Percentiles rank a stretch among this genome's conserved stretches.
Conservation (phyloP, 2,113 vertebrate genomes). For the Rana temporaria region DNA sequence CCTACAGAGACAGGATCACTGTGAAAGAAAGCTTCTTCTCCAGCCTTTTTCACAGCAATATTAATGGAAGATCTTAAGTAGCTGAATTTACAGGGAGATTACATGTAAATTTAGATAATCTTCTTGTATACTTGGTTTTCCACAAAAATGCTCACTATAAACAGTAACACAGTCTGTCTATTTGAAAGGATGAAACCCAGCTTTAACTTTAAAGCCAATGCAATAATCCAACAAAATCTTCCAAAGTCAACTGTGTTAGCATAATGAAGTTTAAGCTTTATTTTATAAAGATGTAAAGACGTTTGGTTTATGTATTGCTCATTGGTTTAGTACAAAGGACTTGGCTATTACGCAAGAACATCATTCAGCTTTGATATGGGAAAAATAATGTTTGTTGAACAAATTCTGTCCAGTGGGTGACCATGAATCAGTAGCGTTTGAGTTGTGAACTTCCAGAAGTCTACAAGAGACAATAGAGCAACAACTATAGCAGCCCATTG, state of each 20-base stretch:
- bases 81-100: slow-evolving; percentile 51
- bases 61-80: slow-evolving; percentile 52
- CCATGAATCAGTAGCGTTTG: too few species aligned
- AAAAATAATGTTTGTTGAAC: too few species aligned
- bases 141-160: slow-evolving; percentile 48
- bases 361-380: too few species aligned
- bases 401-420: too few species aligned
- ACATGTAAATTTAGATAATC: slow-evolving; percentile 47
- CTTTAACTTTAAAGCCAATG: slow-evolving; percentile 43
- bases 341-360: too few species aligned
- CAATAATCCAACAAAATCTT: slow-evolving; percentile 47
- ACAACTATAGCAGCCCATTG: too few species aligned
- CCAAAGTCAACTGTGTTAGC: slow-evolving; percentile 28
- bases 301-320: background rate
- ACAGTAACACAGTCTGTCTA: slow-evolving; percentile 33
- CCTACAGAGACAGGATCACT: background rate
- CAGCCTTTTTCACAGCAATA: slow-evolving; percentile 16
- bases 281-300: slow-evolving; percentile 12
- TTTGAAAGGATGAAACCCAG: slow-evolving; percentile 42
- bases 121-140: slow-evolving; percentile 39
- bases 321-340: background rate
- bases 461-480: too few species aligned
- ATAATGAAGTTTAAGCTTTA: slow-evolving; percentile 29
- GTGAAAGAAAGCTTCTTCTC: background rate
- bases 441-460: too few species aligned